phyloP scores from a whole-genome alignment of 1,140 invertebrate species.

The Drosophila kohkoa region DNA sequence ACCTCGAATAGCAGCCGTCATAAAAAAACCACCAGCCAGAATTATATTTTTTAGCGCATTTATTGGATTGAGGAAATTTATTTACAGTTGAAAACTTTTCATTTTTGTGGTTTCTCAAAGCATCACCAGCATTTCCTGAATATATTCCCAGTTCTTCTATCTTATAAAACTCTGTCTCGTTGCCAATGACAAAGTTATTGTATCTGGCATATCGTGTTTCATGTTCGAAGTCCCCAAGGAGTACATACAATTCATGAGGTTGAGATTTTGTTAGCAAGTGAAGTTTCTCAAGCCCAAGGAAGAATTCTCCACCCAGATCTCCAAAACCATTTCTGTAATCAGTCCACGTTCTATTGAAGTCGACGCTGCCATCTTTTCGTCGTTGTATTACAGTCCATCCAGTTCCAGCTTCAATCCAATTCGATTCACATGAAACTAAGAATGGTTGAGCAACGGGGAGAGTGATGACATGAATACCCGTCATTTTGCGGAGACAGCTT shows the following conservation, averaged over 20 bases:
- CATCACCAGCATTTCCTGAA: slow-evolving; percentile 88
- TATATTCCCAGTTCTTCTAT: slow-evolving; percentile 88
- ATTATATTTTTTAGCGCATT: slow-evolving; percentile 88
- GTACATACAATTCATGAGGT: slow-evolving; percentile 21
- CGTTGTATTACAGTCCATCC: slow-evolving; percentile 7
- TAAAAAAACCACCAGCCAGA: slow-evolving; percentile 88
- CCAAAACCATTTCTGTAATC: slow-evolving; percentile 9
- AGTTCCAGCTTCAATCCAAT: neutral
- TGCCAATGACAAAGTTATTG: slow-evolving; percentile 28
- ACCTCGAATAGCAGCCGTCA: slow-evolving; percentile 41
- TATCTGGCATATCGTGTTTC: slow-evolving; percentile 15
- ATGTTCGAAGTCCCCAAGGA: neutral
- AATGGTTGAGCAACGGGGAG: neutral
- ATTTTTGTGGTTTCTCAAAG: slow-evolving; percentile 88
- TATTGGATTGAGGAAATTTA: slow-evolving; percentile 87
- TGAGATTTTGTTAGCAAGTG: slow-evolving; percentile 15
- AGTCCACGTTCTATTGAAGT: slow-evolving; percentile 4
- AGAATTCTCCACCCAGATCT: slow-evolving; percentile 4
- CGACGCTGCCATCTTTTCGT: slow-evolving; percentile 1
- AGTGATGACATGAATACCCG: neutral
- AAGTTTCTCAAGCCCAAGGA: slow-evolving; percentile 25
- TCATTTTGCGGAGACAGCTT: neutral
- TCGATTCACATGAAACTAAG: slow-evolving; percentile 1
- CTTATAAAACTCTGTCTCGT: slow-evolving; percentile 87
- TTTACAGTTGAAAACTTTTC: slow-evolving; percentile 89